phyloP scores from a whole-genome alignment of 2,797 vertebrate genomes.

The Heteromormyrus szaboi region DNA sequence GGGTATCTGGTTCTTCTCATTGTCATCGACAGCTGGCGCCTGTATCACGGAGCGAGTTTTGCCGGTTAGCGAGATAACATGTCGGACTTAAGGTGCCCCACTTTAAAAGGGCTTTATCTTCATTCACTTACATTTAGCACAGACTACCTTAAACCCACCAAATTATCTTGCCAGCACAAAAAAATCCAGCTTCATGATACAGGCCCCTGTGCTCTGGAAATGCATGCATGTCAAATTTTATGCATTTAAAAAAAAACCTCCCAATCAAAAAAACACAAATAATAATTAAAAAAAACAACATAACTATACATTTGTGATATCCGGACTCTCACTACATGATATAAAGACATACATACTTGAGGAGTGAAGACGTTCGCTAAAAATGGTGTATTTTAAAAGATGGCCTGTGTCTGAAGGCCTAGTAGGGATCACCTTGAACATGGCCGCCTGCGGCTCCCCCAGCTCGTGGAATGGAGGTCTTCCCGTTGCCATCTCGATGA shows the following conservation, averaged over 20 bases:
- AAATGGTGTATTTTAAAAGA: background rate
- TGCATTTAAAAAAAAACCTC: background rate
- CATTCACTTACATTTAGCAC: background rate
- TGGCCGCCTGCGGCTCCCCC: slow-evolving; percentile 95
- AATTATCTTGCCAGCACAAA: background rate
- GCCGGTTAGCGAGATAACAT: background rate
- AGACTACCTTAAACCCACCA: background rate
- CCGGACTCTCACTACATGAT: background rate
- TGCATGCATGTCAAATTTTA: background rate
- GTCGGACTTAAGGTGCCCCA: background rate
- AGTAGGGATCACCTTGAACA: slow-evolving; percentile 87
- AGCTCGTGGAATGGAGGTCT: slow-evolving; percentile 95
- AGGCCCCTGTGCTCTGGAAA: background rate
- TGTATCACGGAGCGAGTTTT: background rate
- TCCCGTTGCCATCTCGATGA: slow-evolving; percentile 97
- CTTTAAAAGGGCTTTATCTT: background rate
- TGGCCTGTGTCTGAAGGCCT: background rate
- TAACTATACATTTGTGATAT: background rate
- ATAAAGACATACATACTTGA: background rate
- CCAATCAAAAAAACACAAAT: background rate
- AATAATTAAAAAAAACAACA: background rate
- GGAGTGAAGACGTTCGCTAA: background rate
- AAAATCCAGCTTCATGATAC: background rate
- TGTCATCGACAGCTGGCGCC: background rate
- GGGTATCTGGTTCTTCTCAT: background rate